Conservation (phyloP, 2,888 invertebrate species). For the Chalcis sispes region DNA sequence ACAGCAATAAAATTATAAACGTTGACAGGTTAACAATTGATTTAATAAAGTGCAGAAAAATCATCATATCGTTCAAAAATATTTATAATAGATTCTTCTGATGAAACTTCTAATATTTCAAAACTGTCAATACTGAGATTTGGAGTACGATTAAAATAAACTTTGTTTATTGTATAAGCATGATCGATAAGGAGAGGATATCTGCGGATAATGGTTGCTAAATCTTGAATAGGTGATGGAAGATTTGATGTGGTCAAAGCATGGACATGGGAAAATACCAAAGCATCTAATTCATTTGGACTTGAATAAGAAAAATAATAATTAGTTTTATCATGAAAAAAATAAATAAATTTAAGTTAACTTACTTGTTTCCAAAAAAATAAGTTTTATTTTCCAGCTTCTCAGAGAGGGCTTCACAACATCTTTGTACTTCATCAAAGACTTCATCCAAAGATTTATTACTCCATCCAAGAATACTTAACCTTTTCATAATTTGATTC, state of each 20-base stretch:
- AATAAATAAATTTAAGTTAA: slow-evolving; percentile 59
- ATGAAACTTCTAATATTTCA: slow-evolving; percentile 61
- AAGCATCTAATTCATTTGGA: slow-evolving; percentile 86
- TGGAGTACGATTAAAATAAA: slow-evolving; percentile 58
- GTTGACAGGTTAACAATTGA: slow-evolving; percentile 16
- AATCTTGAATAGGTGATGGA: slow-evolving; percentile 66
- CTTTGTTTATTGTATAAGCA: slow-evolving; percentile 60
- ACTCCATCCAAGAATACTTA: slow-evolving; percentile 90
- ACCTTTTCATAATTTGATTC: slow-evolving; percentile 81
- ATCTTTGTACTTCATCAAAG: slow-evolving; percentile 85
- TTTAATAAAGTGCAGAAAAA: background rate
- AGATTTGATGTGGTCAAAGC: slow-evolving; percentile 76
- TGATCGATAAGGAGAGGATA: slow-evolving; percentile 76
- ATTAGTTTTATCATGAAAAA: slow-evolving; percentile 16
- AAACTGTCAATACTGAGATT: slow-evolving; percentile 59
- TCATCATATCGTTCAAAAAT: slow-evolving; percentile 16
- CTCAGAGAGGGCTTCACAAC: slow-evolving; percentile 91
- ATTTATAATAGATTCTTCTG: slow-evolving; percentile 61
- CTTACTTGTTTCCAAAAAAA: slow-evolving; percentile 89
- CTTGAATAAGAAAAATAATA: slow-evolving; percentile 73
- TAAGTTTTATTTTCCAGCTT: slow-evolving; percentile 87
- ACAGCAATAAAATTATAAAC: background rate
- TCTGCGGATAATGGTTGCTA: slow-evolving; percentile 74
- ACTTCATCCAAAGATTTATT: slow-evolving; percentile 88
- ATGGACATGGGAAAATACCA: slow-evolving; percentile 83